A percentile compares a stretch with the other conserved stretches of the same genome.
Conservation (phyloP, 2,113 vertebrate genomes). For the Nerophis lumbriciformis region DNA sequence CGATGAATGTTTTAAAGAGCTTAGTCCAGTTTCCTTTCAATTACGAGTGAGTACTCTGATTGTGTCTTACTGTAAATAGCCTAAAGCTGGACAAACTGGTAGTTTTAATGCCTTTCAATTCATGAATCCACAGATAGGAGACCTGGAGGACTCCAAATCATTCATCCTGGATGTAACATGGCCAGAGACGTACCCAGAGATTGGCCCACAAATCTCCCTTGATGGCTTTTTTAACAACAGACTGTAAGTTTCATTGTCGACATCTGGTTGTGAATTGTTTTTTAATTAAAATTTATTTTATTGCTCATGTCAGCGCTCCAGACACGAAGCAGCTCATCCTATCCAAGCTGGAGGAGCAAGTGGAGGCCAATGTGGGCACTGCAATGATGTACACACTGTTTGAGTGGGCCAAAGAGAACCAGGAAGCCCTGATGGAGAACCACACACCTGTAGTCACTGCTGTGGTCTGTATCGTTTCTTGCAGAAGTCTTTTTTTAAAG, state of each 20-base stretch:
- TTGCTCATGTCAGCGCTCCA: constrained; percentile 67
- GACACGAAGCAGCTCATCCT: constrained; percentile 82
- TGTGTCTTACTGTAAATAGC: background rate
- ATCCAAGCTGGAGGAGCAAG: constrained; percentile 83
- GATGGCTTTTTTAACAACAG: constrained; percentile 96
- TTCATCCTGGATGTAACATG: constrained; percentile 90
- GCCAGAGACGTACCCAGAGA: constrained; percentile 91
- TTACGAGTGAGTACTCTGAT: constrained; percentile 79
- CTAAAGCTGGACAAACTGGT: background rate
- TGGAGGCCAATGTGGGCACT: constrained; percentile 85
- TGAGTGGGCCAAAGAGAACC: constrained; percentile 96
- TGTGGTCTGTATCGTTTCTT: constrained; percentile 68
- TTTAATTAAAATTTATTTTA: background rate
- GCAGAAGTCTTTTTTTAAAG: background rate
- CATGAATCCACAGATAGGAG: constrained; percentile 79
- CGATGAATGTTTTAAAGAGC: constrained; percentile 89
- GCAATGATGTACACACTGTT: constrained; percentile 97
- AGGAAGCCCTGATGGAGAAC: constrained; percentile 89
- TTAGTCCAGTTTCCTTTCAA: constrained; percentile 87
- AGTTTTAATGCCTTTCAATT: background rate
- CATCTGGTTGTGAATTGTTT: background rate
- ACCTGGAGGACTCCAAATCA: constrained; percentile 85
- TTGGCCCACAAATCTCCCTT: constrained; percentile 83
- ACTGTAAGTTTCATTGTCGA: constrained; percentile 72
- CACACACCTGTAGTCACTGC: constrained; percentile 75